These are phyloP conservation scores for Gambusia holbrooki DNA, from an alignment of 2,113 vertebrate genomes.

Conservation along the genomic window DNA sequence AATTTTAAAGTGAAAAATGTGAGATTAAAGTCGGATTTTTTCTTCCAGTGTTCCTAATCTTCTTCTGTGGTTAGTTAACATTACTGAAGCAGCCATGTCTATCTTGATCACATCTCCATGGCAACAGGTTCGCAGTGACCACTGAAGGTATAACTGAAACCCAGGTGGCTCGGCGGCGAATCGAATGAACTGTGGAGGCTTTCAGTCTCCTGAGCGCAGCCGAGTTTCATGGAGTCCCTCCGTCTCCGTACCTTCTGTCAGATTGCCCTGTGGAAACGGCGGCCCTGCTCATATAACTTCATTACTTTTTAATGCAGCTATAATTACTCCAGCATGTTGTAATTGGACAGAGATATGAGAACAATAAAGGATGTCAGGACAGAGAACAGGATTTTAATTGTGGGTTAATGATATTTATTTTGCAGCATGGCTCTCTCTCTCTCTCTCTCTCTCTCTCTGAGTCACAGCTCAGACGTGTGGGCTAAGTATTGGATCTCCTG, in stretches of 20 bases:
- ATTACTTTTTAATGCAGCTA: slow-evolving; percentile 83
- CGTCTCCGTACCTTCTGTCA: slow-evolving; percentile 57
- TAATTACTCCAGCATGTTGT: slow-evolving; percentile 80
- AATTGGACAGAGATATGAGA: slow-evolving; percentile 77
- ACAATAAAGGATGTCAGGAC: slow-evolving; percentile 79
- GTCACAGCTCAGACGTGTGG: slow-evolving; percentile 62
- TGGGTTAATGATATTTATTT: slow-evolving; percentile 84
- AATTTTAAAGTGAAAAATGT: no score
- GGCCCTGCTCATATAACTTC: slow-evolving; percentile 78
- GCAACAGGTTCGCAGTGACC: slow-evolving; percentile 60
- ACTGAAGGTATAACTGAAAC: slow-evolving; percentile 59
- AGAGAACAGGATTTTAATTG: slow-evolving; percentile 79
- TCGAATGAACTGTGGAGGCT: slow-evolving; percentile 34
- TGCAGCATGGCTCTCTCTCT: slow-evolving; percentile 41
- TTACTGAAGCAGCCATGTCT: slow-evolving; percentile 51
- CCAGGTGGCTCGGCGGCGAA: slow-evolving; percentile 46
- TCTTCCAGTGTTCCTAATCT: no score
- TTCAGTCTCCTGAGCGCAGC: slow-evolving; percentile 49
- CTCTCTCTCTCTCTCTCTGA: slow-evolving; percentile 51
- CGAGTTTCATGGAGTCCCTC: slow-evolving; percentile 28
- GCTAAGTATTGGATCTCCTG: slow-evolving; percentile 61
- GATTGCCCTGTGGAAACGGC: slow-evolving; percentile 68
- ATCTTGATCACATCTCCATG: slow-evolving; percentile 61
- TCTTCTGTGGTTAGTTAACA: slow-evolving; percentile 24
- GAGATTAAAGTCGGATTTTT: no score